Conservation (phyloP, 2,797 vertebrate genomes). For the Pipistrellus pygmaeus region DNA sequence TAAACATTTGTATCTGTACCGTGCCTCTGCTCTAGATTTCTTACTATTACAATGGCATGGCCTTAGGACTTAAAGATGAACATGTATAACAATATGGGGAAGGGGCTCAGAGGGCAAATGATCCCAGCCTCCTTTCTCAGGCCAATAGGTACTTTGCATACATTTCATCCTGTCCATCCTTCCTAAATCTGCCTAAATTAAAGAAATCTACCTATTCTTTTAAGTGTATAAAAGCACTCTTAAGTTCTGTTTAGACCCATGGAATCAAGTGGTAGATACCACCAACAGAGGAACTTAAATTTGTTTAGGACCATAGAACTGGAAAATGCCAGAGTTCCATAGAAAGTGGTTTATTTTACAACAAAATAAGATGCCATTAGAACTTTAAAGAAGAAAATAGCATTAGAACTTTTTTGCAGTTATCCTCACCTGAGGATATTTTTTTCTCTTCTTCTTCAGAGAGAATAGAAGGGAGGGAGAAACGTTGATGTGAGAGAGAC, state of each 20-base stretch:
- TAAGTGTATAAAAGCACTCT: not conserved
- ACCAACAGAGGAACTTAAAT: not conserved
- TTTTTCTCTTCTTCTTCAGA: not conserved
- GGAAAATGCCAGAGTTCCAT: not conserved
- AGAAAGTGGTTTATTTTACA: conserved; percentile 67
- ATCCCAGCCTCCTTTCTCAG: no score
- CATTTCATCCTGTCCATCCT: not conserved
- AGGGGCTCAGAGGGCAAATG: not conserved
- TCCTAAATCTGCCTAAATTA: not conserved
- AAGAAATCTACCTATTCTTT: not conserved
- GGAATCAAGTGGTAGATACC: not conserved
- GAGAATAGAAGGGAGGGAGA: not conserved
- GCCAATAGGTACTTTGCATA: not conserved
- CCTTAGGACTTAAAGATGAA: not conserved
- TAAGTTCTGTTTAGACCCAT: not conserved
- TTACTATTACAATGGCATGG: not conserved
- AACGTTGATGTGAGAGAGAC: not conserved
- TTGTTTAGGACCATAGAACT: not conserved
- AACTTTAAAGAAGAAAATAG: conserved; percentile 33
- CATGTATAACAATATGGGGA: rapidly evolving
- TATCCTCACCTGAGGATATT: not conserved
- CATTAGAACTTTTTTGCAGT: not conserved
- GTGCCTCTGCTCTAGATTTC: not conserved
- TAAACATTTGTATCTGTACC: conserved; percentile 90
- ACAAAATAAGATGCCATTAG: conserved; percentile 55